Evolutionary conservation across 2,113 vertebrate genomes (phyloP), one percentile per base, ranked within the genome.

Genomic region (Petroica traversi): DNA sequence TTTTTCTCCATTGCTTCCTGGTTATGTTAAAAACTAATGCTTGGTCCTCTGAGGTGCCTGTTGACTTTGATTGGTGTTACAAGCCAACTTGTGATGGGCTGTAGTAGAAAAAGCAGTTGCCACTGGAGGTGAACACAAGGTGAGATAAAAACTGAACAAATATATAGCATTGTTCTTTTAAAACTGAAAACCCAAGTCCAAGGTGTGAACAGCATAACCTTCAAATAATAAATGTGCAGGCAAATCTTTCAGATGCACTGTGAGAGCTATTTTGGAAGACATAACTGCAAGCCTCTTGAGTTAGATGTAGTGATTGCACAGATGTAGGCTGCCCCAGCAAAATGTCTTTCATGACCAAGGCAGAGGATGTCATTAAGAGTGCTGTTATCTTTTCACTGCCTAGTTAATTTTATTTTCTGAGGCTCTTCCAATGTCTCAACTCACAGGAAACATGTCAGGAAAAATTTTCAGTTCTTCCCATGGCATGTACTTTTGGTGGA

Each of bases 91-190:
- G 4, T 85, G 77, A 92, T 88, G 64, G 67, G 48, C 66, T 85
- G 46, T 24, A 82, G 81, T 31, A 84, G 80, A 34, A 82, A 83
- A 92, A 57, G 58, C 38, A 46, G 54, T 41, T 73, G 46, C 54
- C 62, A 36, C 48, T 92, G 54, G 67, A 68, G 58, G 31, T 58
- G 83, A 95, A 74, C 72, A 61, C 41, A 85, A 67, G 46, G 85
- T 87, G 78, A 82, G 79, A 82, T 61, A 78, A 94, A 96, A 95
- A 85, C n/a, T 52, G 77, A 95, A 79, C 68, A 78, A 78, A 92
- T 91, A 84, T 67, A 85, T 80, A 40, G 62, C 88, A 71, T 87
- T 88, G 48, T 59, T 86, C 76, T 94, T 94, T 92, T 76, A 64
- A 95, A 88, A 75, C 72, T 86, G 80, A n/a, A 92, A 82, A 89